Percentiles rank a stretch among this genome's conserved stretches.
phyloP scores from a whole-genome alignment of 2,797 vertebrate species.

The Cryptoprocta ferox region DNA sequence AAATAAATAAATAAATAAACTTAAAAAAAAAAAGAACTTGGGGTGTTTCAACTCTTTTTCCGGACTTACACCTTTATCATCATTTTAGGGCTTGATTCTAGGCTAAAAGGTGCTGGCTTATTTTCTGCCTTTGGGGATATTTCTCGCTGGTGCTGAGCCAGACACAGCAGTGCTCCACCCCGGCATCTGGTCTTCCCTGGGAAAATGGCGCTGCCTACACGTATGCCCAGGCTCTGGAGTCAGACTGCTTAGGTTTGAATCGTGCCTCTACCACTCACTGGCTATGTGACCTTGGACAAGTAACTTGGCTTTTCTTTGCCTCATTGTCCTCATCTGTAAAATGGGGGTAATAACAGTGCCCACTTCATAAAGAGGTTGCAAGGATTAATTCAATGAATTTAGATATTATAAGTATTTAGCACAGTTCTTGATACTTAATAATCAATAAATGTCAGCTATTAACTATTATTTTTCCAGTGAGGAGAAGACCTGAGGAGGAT shows the following conservation, averaged over 20 bases:
- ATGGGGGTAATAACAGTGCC: neutral
- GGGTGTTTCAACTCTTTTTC: neutral
- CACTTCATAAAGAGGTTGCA: neutral
- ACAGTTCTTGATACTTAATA: neutral
- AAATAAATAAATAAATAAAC: too few relatives aligned
- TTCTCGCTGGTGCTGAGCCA: neutral
- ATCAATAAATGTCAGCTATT: neutral
- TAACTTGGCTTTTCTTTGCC: neutral
- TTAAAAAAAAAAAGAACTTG: too few relatives aligned
- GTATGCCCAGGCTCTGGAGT: neutral
- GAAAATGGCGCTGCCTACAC: fast-evolving
- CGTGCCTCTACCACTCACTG: neutral
- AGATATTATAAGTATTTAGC: neutral
- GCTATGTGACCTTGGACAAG: neutral
- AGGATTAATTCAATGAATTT: neutral
- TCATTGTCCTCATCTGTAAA: neutral
- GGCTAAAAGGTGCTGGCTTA: neutral
- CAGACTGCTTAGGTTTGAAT: neutral
- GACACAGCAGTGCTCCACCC: fast-evolving
- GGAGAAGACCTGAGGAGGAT: neutral
- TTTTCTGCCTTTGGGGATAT: neutral
- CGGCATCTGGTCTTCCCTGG: neutral
- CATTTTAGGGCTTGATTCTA: neutral
- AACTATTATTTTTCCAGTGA: neutral
- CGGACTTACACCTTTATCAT: neutral